phyloP scores from a whole-genome alignment of 2,113 vertebrate genomes.

The Microcebus griseorufus region DNA sequence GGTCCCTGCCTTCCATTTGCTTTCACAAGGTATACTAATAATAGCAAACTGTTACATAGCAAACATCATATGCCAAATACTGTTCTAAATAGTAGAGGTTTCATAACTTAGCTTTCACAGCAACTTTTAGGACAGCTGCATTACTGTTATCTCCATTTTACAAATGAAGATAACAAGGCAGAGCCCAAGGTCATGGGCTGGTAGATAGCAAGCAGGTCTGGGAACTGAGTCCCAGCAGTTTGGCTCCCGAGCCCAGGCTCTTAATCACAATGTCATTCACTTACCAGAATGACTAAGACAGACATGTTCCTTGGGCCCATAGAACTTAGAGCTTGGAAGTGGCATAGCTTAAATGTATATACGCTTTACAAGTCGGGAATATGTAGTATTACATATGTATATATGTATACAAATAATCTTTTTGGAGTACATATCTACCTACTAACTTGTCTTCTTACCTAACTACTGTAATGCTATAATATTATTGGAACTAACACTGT shows the following conservation, averaged over 20 bases:
- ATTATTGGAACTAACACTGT: neutral
- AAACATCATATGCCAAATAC: neutral
- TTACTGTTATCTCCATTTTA: neutral
- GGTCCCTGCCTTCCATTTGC: neutral
- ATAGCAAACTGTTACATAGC: neutral
- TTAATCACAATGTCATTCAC: neutral
- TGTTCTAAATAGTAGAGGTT: neutral
- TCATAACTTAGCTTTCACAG: neutral
- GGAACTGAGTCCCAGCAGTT: neutral
- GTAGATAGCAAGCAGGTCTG: neutral
- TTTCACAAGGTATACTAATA: neutral
- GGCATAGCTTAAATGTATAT: neutral
- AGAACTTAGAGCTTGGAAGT: neutral
- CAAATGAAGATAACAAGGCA: neutral
- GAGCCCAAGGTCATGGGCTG: neutral
- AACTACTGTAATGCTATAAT: neutral
- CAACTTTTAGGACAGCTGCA: neutral
- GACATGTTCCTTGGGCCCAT: fast-evolving
- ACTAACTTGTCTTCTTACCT: neutral
- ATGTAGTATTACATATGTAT: neutral
- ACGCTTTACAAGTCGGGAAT: neutral
- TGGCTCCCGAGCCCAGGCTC: neutral
- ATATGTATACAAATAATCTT: neutral
- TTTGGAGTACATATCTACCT: neutral
- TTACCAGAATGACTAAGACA: neutral